phyloP scores from a whole-genome alignment of 2,113 vertebrate genomes.

The Natator depressus region DNA sequence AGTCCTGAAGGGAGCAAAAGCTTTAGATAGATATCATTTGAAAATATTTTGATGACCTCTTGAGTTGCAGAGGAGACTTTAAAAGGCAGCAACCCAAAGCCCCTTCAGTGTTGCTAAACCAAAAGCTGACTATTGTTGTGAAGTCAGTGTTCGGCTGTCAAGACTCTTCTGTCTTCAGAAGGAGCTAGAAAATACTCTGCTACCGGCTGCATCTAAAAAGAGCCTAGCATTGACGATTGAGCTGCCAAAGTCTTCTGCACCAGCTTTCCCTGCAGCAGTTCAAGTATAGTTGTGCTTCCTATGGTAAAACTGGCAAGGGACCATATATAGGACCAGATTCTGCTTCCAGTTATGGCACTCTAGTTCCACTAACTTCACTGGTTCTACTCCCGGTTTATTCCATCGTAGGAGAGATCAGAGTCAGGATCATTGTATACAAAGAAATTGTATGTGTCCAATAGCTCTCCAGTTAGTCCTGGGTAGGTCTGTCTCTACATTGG shows the following conservation, averaged over 20 bases:
- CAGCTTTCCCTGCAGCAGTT: neutral
- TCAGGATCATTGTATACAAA: no score
- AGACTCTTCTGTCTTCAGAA: neutral
- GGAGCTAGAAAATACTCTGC: neutral
- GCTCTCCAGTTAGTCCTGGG: neutral
- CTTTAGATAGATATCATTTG: neutral
- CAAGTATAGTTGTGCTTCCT: neutral
- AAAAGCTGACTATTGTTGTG: neutral
- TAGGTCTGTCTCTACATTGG: neutral
- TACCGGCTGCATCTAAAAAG: neutral
- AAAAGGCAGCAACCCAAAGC: neutral
- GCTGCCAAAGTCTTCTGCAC: neutral
- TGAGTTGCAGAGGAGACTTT: neutral
- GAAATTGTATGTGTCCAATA: neutral
- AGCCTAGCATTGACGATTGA: neutral
- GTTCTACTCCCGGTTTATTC: neutral
- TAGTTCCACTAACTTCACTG: neutral
- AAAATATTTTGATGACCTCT: neutral
- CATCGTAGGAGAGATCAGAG: neutral
- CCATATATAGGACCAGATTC: neutral
- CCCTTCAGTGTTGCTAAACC: neutral
- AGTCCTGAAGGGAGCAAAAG: neutral
- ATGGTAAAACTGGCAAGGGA: neutral
- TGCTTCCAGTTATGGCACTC: neutral
- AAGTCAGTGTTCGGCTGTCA: neutral